A percentile compares a stretch with the other conserved stretches of the same genome.
These are phyloP conservation scores for Pogonocherus hispidulus DNA, from an alignment of 2,888 invertebrate species.

Conservation along the genomic window DNA sequence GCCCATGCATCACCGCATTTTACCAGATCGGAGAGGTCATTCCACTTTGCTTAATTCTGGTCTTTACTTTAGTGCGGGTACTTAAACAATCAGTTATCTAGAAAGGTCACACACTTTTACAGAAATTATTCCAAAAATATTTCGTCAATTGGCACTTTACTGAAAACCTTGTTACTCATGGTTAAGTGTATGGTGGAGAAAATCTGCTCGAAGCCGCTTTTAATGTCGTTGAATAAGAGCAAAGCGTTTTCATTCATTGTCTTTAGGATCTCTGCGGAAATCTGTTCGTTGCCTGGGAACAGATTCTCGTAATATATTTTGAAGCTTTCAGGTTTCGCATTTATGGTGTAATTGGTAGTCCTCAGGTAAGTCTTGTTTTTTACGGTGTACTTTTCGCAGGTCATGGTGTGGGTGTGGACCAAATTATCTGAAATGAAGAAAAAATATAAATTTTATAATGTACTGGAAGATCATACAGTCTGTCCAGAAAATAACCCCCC, in stretches of 20 bases:
- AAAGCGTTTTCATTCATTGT: slow-evolving; percentile 56
- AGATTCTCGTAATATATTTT: slow-evolving; percentile 53
- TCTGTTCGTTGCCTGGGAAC: slow-evolving; percentile 55
- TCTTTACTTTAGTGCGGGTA: no score
- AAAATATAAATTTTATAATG: no score
- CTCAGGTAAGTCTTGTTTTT: slow-evolving; percentile 52
- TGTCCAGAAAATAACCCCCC: no score
- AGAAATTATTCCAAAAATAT: slow-evolving; percentile 47
- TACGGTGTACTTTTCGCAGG: slow-evolving; percentile 54
- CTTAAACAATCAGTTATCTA: no score
- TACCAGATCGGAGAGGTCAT: no score
- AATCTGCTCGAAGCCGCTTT: slow-evolving; percentile 46
- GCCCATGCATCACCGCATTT: no score
- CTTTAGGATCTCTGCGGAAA: slow-evolving; percentile 52
- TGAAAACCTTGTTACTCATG: slow-evolving; percentile 50
- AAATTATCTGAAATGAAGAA: slow-evolving; percentile 50
- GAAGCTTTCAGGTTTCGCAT: slow-evolving; percentile 72
- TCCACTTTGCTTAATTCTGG: no score
- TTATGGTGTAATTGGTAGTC: slow-evolving; percentile 66
- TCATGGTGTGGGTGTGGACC: slow-evolving; percentile 42
- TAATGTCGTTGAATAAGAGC: slow-evolving; percentile 54
- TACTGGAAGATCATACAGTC: no score
- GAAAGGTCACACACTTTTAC: neutral
- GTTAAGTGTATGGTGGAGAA: slow-evolving; percentile 48
- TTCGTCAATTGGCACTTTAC: slow-evolving; percentile 56